A percentile compares a stretch with the other conserved stretches of the same genome.
Conservation (phyloP, 2,888 invertebrate genomes). For the Buathra laborator region DNA sequence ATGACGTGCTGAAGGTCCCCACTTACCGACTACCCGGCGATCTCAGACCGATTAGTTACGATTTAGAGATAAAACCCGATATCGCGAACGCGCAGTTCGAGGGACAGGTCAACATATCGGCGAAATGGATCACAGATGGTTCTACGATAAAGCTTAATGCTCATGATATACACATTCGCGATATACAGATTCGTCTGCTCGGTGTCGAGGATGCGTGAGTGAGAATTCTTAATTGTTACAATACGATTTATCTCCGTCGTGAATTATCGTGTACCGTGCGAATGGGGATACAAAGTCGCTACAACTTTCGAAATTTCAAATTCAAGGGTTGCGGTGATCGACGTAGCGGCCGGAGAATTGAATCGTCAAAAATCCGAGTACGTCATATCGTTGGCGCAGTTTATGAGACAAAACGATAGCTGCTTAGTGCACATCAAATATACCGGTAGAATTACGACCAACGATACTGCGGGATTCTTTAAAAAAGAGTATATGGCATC, state of each 20-base stretch:
- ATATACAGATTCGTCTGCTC: conserved; percentile 85
- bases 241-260: conserved; percentile 20
- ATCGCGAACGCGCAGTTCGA: conserved; percentile 89
- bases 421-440: conserved; percentile 89
- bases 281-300: background rate
- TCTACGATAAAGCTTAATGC: conserved; percentile 89
- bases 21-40: conserved; percentile 88
- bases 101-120: conserved; percentile 90
- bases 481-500: conserved; percentile 88
- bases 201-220: conserved; percentile 81
- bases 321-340: conserved; percentile 46
- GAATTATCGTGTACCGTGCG: background rate
- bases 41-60: conserved; percentile 89
- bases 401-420: conserved; percentile 86
- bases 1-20: conserved; percentile 89
- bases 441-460: conserved; percentile 88
- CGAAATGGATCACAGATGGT: conserved; percentile 88
- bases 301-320: background rate
- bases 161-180: conserved; percentile 88
- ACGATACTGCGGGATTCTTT: conserved; percentile 90
- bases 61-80: conserved; percentile 89
- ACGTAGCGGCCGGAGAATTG: conserved; percentile 47
- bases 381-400: conserved; percentile 88
- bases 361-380: conserved; percentile 87
- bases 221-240: conserved; percentile 36